A percentile compares a stretch with the other conserved stretches of the same genome.
These are phyloP conservation scores for Aplodontia rufa DNA, from an alignment of 2,113 vertebrate species.

Conservation along the genomic window DNA sequence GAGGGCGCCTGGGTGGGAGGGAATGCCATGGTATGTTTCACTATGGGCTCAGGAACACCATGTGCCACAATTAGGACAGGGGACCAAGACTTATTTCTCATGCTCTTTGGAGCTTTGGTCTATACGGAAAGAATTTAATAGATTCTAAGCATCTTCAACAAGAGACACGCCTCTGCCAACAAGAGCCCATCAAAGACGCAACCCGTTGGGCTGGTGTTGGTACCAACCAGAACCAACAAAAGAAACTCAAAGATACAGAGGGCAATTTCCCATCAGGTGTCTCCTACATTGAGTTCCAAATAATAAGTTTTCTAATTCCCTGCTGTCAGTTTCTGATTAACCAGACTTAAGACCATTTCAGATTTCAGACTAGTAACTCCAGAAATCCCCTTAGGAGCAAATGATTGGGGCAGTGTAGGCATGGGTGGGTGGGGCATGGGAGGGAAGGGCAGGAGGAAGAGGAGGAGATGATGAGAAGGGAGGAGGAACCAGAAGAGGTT, in stretches of 20 bases:
- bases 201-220: not conserved
- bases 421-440: not conserved
- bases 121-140: not conserved
- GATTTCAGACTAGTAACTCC: constrained; percentile 14
- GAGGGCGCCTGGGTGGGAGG: not conserved
- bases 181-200: not conserved
- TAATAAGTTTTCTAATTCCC: not conserved
- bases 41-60: not conserved
- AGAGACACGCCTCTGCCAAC: not conserved
- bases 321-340: not conserved
- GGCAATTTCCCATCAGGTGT: not conserved
- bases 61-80: not conserved
- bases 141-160: not conserved
- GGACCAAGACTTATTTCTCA: not conserved
- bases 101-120: not conserved
- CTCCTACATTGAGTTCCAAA: not conserved
- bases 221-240: not conserved
- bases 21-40: not conserved
- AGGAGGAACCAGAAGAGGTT: not conserved
- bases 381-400: not conserved
- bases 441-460: not conserved
- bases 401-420: not conserved
- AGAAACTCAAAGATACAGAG: not conserved
- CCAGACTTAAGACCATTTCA: constrained; percentile 41
- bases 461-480: not conserved